Evolutionary conservation across 2,113 vertebrate genomes (phyloP), one percentile per base, ranked within the genome.

Genomic region (Lepus timidus): DNA sequence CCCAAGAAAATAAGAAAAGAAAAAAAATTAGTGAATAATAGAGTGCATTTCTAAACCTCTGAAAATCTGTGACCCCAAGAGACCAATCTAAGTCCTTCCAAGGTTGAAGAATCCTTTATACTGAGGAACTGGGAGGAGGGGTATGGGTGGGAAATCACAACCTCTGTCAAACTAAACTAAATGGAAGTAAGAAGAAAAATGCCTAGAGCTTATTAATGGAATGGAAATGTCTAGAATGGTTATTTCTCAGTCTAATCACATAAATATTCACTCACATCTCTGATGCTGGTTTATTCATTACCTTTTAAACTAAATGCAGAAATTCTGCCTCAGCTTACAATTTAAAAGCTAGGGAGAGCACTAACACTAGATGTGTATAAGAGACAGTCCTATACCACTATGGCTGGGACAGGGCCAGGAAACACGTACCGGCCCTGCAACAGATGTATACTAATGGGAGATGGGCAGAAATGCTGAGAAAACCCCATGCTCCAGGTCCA

Each of bases 201-300:
- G 13, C 62, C 31, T 74, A n/a, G 6, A 29, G 44, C 6, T 70
- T 44, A 75, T 71, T 73, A 90, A 82, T 20, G 20, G 75, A n/a
- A 94, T 62, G 76, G 20, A 84, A 95, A 84, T 87, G 58, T 44
- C 36, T 55, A 17, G 25, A 67, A 78, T 44, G 61, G 55, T 52
- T 82, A 90, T 78, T 87, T 87, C 82, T 91, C 58, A 79, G 36
- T 93, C 49, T 68, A 96, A 90, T 93, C 49, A 71, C 25, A 65
- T 22, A 76, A 74, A 75, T 74, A 93, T 31, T 64, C 75, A 95
- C 44, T 75, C 71, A 80, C 31, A 58, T 82, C 65, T 84, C 85
- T 90, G 44, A 73, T 61, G 25, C 65, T 81, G 70, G 22, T 70
- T 95, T 94, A 92, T 74, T 92, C 39, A 64, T 85, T 84, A 20